Conservation (phyloP, 2,113 vertebrate genomes). For the Sphyrna mokarran region DNA sequence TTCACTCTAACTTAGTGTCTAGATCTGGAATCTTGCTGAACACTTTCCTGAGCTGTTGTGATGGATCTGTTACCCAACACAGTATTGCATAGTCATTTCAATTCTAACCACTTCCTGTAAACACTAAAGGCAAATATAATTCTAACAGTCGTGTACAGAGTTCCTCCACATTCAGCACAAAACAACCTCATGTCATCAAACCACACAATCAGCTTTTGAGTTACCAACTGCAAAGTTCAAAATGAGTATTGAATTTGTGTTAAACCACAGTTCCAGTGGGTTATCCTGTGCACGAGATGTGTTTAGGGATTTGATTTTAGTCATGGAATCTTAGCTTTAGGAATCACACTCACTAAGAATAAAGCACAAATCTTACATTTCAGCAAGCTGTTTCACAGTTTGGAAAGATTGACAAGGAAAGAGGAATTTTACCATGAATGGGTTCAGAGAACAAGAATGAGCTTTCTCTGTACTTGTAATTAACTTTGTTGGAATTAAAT, state of each 20-base stretch:
- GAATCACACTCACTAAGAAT: background rate
- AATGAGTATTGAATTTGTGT: background rate
- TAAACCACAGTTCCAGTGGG: background rate
- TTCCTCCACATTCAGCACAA: background rate
- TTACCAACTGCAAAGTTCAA: background rate
- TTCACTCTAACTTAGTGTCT: background rate
- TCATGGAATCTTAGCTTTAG: background rate
- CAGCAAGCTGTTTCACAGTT: background rate
- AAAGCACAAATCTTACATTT: background rate
- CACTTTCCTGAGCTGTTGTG: background rate
- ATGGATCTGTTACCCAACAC: background rate
- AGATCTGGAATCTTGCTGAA: background rate
- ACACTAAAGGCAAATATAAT: background rate
- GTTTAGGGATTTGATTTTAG: background rate
- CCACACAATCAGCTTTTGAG: background rate
- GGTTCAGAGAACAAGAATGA: background rate
- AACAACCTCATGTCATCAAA: background rate
- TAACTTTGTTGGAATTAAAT: background rate
- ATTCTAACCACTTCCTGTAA: background rate
- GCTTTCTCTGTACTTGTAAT: background rate
- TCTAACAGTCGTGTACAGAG: background rate
- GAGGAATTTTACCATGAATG: background rate
- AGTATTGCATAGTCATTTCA: background rate
- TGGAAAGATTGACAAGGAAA: background rate
- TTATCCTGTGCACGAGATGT: background rate